Evolutionary conservation across 2,888 invertebrate genomes (phyloP), one percentile per base, ranked within the genome.

Genomic region (Polietes domitor): DNA sequence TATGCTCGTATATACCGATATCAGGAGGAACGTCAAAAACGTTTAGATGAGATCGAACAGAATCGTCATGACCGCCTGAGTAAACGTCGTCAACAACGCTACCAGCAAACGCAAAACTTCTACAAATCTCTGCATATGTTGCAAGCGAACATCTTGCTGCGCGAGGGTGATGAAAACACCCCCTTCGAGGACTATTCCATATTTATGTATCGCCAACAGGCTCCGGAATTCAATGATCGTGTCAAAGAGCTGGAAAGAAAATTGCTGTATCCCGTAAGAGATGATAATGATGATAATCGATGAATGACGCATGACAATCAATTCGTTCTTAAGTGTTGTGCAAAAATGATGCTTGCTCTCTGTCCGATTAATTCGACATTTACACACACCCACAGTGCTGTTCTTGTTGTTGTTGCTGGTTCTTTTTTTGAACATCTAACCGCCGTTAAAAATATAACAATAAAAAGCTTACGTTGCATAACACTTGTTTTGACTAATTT

Each of bases 51-150:
- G 88, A 96, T 96, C 86, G 94, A 95, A 91, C 92, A 93, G 86
- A 94, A 96, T 93, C 94, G 95, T 75, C 92, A 92, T 86, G 96
- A 96, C 82, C 93, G 95, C 70, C 93, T 94, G 92, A 94, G 93
- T 90, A 94, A 94, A 88, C 93, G 95, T 55, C 94, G 94, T 85
- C 94, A 95, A 89, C 94, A 95, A 85, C 94, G 96, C 87, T 95
- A 95, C 88, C 95, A 95, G 92, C 95, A 95, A 88, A 96, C 96
- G 63, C 95, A 96, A 87, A 96, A 96, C 89, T 97, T 97, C 92
- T 93, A 95, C 92, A 97, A 96, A 92, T 97, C 97, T 91, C 94
- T 97, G 92, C 96, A 96, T 92, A 96, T 97, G 96, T 92, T 97
- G 88, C 96, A 96, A 88, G 94, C 95, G 2, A 97, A 96, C 91